These are phyloP conservation scores for Chaetodon trifascialis DNA, from an alignment of 2,113 vertebrate species.

Conservation along the genomic window DNA sequence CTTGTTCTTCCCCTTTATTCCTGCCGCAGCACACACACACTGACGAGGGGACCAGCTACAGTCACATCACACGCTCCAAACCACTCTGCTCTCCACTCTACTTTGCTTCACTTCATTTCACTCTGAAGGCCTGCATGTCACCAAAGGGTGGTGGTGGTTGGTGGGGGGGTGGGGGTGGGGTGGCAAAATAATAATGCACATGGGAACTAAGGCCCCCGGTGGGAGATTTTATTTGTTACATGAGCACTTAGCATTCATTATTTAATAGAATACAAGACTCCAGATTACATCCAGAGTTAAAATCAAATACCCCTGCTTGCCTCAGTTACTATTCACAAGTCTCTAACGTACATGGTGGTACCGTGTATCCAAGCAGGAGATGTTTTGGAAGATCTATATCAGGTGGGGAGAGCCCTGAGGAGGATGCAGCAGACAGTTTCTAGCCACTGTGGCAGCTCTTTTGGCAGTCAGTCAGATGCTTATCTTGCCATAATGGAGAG, in stretches of 20 bases:
- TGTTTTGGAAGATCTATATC: conserved; percentile 7
- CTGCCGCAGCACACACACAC: conserved; percentile 11
- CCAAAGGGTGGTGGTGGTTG: neutral
- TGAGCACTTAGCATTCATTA: conserved; percentile 75
- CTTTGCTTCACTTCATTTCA: conserved; percentile 64
- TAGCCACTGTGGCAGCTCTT: conserved; percentile 42
- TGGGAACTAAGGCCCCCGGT: conserved; percentile 20
- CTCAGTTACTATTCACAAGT: conserved; percentile 3
- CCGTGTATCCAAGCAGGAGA: neutral
- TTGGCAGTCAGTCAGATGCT: conserved; percentile 64
- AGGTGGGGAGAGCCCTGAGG: neutral
- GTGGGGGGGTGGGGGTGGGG: neutral
- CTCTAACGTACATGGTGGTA: neutral
- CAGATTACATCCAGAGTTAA: conserved; percentile 58
- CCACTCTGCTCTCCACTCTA: conserved; percentile 48
- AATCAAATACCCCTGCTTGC: conserved; percentile 43
- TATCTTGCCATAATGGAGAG: conserved; percentile 65
- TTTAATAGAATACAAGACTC: conserved; percentile 67
- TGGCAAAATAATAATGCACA: conserved; percentile 60
- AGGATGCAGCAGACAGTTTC: conserved; percentile 38
- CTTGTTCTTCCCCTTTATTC: conserved; percentile 14
- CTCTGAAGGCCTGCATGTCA: conserved; percentile 58
- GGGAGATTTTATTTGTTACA: conserved; percentile 63
- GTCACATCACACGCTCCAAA: conserved; percentile 44
- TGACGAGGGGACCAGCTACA: conserved; percentile 25